Evolutionary conservation across 2,888 invertebrate species (phyloP), one percentile per base, ranked within the genome.

Genomic region (Zele albiditarsus): DNA sequence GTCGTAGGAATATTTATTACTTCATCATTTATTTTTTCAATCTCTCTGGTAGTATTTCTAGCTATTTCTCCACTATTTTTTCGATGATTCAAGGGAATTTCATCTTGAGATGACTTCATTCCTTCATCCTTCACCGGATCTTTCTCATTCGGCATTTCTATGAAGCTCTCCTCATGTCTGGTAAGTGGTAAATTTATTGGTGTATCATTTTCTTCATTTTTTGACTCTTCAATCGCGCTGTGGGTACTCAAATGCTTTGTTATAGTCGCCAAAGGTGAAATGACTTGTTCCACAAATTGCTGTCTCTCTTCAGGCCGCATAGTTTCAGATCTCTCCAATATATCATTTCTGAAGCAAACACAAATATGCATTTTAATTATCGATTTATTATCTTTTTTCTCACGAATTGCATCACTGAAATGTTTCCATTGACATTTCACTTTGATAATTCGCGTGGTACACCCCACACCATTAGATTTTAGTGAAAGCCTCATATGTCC

Each of bases 191-290:
- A 23, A 53, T 75, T 77, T 0, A 73, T 76, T 4, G 75, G 42
- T 3, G 71, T 71, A 25, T 78, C 77, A 16, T 62, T 53, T 8
- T 81, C 81, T 14, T 80, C 76, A 53, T 76, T 74, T 71, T 83
- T 83, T 1, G 81, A 77, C 10, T 84, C 82, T 53, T 86, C 84
- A 42, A 85, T 80, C 8, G 80, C 77, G 3, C 83, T 83, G 49
- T 86, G 84, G 80, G 83, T 87, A 0, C 83, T 81, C 16, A 88
- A 62, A 25, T 87, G 85, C 53, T 89, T 86, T 1, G 88, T 80
- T 28, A 89, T 83, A 6, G 83, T 81, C 27, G 86, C 84, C 16
- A 88, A 82, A 0, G 88, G 88, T 12, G 85, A 76, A 75, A 84
- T 82, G 20, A 84, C 81, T 31, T 84, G 83, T 28, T 86, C 78